These are phyloP conservation scores for Oreochromis mossambicus DNA, from an alignment of 2,797 vertebrate genomes.

Conservation along the genomic window DNA sequence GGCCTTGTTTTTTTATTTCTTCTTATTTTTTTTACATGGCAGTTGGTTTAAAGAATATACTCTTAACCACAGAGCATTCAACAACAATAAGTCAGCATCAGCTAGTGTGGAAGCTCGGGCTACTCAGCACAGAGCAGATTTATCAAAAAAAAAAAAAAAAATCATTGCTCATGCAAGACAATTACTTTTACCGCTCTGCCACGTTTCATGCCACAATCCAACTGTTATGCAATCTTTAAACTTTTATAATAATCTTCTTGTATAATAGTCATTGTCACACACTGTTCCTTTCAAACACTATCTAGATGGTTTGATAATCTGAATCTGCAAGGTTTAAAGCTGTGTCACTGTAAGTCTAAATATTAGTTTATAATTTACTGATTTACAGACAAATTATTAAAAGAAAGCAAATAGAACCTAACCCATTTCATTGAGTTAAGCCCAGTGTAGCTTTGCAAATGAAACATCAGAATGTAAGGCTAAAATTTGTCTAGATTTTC, in stretches of 20 bases:
- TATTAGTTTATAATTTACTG: background rate
- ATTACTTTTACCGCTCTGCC: conserved; percentile 26
- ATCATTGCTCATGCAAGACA: conserved; percentile 1
- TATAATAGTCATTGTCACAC: conserved; percentile 21
- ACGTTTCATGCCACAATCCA: conserved; percentile 4
- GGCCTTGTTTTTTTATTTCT: background rate
- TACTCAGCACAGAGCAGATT: background rate
- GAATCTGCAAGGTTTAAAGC: background rate
- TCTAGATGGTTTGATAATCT: background rate
- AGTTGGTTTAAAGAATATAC: conserved; percentile 14
- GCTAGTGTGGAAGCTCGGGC: background rate
- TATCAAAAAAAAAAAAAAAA: background rate
- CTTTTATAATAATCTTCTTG: conserved; percentile 26
- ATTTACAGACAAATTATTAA: background rate
- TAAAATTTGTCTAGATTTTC: background rate
- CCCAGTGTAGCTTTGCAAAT: background rate
- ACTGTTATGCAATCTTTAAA: conserved; percentile 39
- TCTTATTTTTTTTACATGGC: background rate
- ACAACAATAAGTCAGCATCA: conserved; percentile 1
- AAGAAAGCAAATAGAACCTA: background rate
- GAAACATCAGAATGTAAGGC: background rate
- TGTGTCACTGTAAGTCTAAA: background rate
- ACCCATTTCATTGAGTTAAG: background rate
- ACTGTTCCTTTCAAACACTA: background rate
- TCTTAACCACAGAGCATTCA: conserved; percentile 1